Percentiles rank a stretch among this genome's conserved stretches.
These are phyloP conservation scores for Gisinianus flammeolus DNA, from an alignment of 2,888 invertebrate genomes.

Conservation along the genomic window DNA sequence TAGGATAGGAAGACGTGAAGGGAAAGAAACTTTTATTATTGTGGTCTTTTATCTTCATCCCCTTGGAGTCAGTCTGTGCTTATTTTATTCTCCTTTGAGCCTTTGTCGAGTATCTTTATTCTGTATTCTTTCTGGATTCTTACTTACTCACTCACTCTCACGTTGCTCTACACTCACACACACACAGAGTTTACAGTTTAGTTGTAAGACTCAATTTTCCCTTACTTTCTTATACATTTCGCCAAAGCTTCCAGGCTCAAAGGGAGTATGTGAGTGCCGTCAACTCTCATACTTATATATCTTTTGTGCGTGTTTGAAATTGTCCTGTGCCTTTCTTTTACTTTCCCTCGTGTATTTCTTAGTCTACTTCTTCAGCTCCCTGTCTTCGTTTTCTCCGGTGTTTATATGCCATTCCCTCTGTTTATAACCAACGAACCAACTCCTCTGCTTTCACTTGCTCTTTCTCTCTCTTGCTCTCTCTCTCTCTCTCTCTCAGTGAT, in stretches of 20 bases:
- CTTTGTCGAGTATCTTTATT: slow-evolving; percentile 10
- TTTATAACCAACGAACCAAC: no score
- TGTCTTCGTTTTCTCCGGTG: background rate
- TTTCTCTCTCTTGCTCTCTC: no score
- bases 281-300: background rate
- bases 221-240: background rate
- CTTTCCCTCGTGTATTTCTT: background rate
- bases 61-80: slow-evolving; percentile 21
- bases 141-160: slow-evolving; percentile 2
- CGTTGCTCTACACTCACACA: background rate
- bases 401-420: no score
- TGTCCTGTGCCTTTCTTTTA: background rate
- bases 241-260: slow-evolving; percentile 8
- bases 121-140: slow-evolving; percentile 11
- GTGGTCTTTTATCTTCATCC: slow-evolving; percentile 36
- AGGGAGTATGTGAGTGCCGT: background rate
- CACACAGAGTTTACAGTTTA: slow-evolving; percentile 25
- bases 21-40: slow-evolving; percentile 37
- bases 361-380: background rate
- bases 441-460: no score
- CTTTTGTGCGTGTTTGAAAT: background rate
- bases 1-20: slow-evolving; percentile 16
- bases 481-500: no score
- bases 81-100: slow-evolving; percentile 32
- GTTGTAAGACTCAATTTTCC: slow-evolving; percentile 35